These are phyloP conservation scores for Triops cancriformis DNA, from an alignment of 1,140 invertebrate species.

Conservation along the genomic window DNA sequence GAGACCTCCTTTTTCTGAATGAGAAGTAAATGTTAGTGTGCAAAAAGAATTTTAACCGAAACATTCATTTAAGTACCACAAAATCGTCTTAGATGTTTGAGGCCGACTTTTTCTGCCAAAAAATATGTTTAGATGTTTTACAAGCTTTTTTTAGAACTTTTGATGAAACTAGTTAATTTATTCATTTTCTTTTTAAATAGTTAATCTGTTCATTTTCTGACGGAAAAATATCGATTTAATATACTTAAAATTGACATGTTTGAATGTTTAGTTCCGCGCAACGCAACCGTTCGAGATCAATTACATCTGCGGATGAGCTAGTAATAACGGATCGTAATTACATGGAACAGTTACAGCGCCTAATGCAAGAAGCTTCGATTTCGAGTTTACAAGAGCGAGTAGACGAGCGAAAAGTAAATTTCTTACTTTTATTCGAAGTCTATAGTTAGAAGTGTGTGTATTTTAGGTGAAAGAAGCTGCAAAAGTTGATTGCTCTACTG, in stretches of 20 bases:
- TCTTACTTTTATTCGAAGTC: background rate
- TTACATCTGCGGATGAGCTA: conserved; percentile 8
- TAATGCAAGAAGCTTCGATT: conserved; percentile 22
- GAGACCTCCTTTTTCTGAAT: too few relatives aligned
- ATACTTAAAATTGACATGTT: too few relatives aligned
- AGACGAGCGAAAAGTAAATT: conserved; percentile 18
- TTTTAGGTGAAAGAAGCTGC: background rate
- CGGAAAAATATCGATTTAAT: background rate
- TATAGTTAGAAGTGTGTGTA: background rate
- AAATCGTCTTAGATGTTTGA: too few relatives aligned
- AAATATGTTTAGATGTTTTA: too few relatives aligned
- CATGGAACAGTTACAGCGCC: conserved; percentile 18
- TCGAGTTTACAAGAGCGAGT: conserved; percentile 23
- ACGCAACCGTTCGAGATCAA: conserved; percentile 16
- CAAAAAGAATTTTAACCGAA: background rate
- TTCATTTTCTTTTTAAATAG: too few relatives aligned
- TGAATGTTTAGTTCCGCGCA: background rate
- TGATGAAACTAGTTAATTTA: too few relatives aligned
- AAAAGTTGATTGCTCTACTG: background rate
- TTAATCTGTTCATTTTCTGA: too few relatives aligned
- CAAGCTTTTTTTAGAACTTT: too few relatives aligned
- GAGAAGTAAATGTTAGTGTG: background rate
- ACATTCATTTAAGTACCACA: too few relatives aligned
- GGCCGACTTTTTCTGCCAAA: too few relatives aligned
- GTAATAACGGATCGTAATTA: conserved; percentile 23